A percentile compares a stretch with the other conserved stretches of the same genome.
phyloP scores from a whole-genome alignment of 2,888 invertebrate species.

The Sympetrum striolatum region DNA sequence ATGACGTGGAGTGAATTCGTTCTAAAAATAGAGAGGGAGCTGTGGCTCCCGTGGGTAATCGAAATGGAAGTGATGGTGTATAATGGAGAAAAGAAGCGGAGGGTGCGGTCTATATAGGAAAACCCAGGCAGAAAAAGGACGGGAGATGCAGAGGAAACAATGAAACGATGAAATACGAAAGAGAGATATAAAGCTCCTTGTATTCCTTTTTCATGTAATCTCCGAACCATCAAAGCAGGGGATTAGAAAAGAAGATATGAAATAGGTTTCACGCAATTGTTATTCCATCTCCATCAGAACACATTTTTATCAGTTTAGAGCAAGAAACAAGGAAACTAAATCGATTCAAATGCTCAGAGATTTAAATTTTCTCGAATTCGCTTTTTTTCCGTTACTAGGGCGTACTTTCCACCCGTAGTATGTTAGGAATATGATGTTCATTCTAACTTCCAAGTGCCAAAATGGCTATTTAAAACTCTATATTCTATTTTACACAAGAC shows the following conservation, averaged over 20 bases:
- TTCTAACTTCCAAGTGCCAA: no score
- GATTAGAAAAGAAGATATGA: neutral
- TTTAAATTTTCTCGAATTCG: neutral
- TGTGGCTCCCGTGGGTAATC: constrained; percentile 24
- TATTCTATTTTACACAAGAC: no score
- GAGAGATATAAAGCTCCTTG: neutral
- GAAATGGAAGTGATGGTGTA: constrained; percentile 17
- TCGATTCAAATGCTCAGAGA: neutral
- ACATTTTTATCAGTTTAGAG: neutral
- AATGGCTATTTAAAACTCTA: no score
- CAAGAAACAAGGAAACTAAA: neutral
- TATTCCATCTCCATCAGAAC: neutral
- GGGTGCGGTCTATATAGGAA: neutral
- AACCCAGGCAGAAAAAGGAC: neutral
- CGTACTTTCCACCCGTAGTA: no score
- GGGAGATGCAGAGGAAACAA: neutral
- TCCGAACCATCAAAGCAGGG: neutral
- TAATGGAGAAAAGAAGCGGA: constrained; percentile 5
- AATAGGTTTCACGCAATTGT: no score
- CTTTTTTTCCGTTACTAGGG: no score
- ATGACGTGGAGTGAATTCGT: constrained; percentile 28
- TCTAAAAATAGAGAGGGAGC: neutral
- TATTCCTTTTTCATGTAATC: neutral
- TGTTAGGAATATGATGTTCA: no score
- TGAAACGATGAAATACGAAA: neutral